phyloP scores from a whole-genome alignment of 2,113 vertebrate genomes.

The Petrocephalus zakoni region DNA sequence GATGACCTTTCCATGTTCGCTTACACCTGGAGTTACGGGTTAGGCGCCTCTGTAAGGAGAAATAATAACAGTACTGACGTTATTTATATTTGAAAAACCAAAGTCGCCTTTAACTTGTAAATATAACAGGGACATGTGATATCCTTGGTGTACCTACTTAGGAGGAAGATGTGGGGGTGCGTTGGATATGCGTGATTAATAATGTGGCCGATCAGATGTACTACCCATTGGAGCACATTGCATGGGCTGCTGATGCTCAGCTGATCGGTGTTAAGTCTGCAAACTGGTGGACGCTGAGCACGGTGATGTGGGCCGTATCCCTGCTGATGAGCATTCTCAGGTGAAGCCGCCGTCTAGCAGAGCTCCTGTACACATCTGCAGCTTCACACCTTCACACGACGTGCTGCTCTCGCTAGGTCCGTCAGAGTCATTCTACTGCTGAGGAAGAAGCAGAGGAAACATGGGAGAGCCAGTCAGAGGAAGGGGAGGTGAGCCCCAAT shows the following conservation, averaged over 20 bases:
- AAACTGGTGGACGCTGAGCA: conserved; percentile 80
- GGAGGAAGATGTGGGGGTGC: conserved; percentile 72
- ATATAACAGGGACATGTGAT: not conserved
- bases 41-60: conserved; percentile 70
- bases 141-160: conserved; percentile 35
- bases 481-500: conserved; percentile 40
- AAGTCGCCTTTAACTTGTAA: not conserved
- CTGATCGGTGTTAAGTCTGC: conserved; percentile 63
- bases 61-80: not conserved
- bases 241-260: conserved; percentile 80
- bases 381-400: not conserved
- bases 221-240: conserved; percentile 90
- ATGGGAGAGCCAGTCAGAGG: conserved; percentile 15
- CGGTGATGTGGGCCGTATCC: conserved; percentile 71
- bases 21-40: conserved; percentile 73
- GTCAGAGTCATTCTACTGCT: conserved; percentile 55
- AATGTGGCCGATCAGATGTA: conserved; percentile 88
- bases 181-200: conserved; percentile 73
- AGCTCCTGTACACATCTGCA: not conserved
- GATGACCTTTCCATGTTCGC: conserved; percentile 82
- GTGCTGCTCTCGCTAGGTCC: conserved; percentile 46
- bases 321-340: conserved; percentile 74
- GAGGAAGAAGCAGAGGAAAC: conserved; percentile 46
- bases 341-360: conserved; percentile 50
- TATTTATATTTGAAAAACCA: not conserved